Percentiles rank a stretch among this genome's conserved stretches.
Conservation (phyloP, 2,888 invertebrate species). For the Yponomeuta cagnagella region DNA sequence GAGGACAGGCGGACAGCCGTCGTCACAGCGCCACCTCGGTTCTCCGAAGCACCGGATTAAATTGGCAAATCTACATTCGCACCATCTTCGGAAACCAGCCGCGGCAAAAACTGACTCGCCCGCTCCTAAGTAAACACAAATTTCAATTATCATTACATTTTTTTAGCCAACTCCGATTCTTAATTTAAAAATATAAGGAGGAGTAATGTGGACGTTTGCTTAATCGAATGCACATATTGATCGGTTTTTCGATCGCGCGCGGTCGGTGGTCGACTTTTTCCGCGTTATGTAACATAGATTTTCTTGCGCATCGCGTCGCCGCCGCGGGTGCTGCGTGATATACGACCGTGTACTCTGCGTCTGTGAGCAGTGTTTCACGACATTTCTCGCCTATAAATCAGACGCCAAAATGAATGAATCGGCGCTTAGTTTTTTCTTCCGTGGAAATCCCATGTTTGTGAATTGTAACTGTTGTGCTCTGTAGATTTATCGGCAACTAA, state of each 20-base stretch:
- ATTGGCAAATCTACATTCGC: slow-evolving; percentile 62
- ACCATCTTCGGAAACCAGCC: slow-evolving; percentile 58
- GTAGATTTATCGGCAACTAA: background rate
- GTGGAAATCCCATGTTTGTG: background rate
- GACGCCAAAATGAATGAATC: slow-evolving; percentile 69
- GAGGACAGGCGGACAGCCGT: slow-evolving; percentile 34
- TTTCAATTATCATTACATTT: slow-evolving; percentile 70
- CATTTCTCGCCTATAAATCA: slow-evolving; percentile 65
- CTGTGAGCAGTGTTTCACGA: slow-evolving; percentile 57
- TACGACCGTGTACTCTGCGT: slow-evolving; percentile 58
- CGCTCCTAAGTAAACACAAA: slow-evolving; percentile 65
- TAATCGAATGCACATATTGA: slow-evolving; percentile 69
- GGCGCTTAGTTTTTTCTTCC: slow-evolving; percentile 44
- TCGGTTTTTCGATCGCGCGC: slow-evolving; percentile 55
- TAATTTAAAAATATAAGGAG: slow-evolving; percentile 50
- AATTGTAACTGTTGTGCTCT: background rate
- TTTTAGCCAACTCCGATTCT: slow-evolving; percentile 63
- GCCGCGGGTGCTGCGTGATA: slow-evolving; percentile 43
- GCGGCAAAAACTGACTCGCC: slow-evolving; percentile 51
- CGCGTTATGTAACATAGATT: slow-evolving; percentile 57
- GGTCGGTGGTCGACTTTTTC: slow-evolving; percentile 68
- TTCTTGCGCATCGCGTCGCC: slow-evolving; percentile 41
- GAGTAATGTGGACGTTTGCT: slow-evolving; percentile 44
- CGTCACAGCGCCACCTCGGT: slow-evolving; percentile 41
- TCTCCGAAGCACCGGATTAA: slow-evolving; percentile 55